Evolutionary conservation across 2,888 invertebrate genomes (phyloP).

Genomic region (Latrodectus elegans): DNA sequence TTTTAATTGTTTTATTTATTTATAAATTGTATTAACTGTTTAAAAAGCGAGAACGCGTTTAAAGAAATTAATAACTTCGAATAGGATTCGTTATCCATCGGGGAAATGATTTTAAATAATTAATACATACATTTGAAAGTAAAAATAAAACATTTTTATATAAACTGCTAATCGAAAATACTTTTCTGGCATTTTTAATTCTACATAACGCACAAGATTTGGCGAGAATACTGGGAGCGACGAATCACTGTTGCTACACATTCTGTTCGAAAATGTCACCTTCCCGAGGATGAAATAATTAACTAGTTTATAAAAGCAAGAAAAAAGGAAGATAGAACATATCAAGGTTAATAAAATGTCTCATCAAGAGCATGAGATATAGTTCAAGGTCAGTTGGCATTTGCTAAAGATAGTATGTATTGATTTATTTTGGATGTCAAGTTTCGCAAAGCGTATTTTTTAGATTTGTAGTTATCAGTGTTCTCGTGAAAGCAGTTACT

Average conservation of each 20-base stretch:
- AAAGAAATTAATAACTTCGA: no score
- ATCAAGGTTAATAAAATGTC: neutral
- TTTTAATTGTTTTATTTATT: no score
- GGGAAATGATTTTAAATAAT: no score
- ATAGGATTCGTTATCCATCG: no score
- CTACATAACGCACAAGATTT: no score
- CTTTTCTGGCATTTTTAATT: neutral
- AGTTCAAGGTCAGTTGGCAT: slow-evolving; percentile 40
- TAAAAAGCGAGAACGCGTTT: no score
- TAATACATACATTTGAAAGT: no score
- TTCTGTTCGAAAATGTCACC: slow-evolving; percentile 35
- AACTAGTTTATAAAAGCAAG: neutral
- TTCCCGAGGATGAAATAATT: slow-evolving; percentile 13
- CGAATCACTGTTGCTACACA: neutral
- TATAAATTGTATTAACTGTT: no score
- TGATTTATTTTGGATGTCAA: slow-evolving; percentile 35
- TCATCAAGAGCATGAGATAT: slow-evolving; percentile 34
- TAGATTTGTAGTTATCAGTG: neutral
- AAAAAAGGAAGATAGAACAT: slow-evolving; percentile 10
- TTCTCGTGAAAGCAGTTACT: no score
- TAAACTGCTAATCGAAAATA: no score
- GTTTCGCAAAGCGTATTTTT: slow-evolving; percentile 29
- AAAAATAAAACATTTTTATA: no score
- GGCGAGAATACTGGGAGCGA: no score
- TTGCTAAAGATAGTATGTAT: slow-evolving; percentile 47